Evolutionary conservation across 2,888 invertebrate species (phyloP).

Genomic region (Heliconius aoede): DNA sequence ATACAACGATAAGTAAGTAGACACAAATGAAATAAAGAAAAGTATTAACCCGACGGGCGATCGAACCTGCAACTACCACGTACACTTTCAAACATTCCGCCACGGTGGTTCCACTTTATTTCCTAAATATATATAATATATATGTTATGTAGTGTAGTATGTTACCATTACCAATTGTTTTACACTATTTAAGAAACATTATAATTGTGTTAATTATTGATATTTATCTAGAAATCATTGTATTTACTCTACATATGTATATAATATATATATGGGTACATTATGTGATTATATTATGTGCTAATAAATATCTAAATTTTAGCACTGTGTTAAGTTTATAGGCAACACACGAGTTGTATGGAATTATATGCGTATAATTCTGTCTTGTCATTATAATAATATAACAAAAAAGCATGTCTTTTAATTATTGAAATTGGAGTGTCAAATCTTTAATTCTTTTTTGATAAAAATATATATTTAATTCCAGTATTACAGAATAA

Average conservation of each 20-base stretch:
- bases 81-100: not conserved
- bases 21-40: not conserved
- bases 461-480: not conserved
- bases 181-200: not conserved
- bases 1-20: too few species aligned
- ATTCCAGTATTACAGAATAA: not conserved
- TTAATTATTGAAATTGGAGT: not conserved
- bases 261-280: not conserved
- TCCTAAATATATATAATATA: too few species aligned
- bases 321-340: not conserved
- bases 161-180: not conserved
- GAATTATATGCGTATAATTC: not conserved
- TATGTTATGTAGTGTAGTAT: too few species aligned
- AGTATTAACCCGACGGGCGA: not conserved
- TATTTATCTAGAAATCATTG: not conserved
- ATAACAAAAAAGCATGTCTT: too few species aligned
- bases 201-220: not conserved
- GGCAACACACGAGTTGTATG: not conserved
- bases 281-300: not conserved
- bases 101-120: not conserved
- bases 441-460: not conserved
- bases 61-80: not conserved
- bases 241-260: not conserved
- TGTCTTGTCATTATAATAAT: too few species aligned
- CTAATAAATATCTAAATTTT: slow-evolving; percentile 4